These are phyloP conservation scores for Nasonovia ribisnigri DNA, from an alignment of 2,888 invertebrate genomes.

Conservation along the genomic window DNA sequence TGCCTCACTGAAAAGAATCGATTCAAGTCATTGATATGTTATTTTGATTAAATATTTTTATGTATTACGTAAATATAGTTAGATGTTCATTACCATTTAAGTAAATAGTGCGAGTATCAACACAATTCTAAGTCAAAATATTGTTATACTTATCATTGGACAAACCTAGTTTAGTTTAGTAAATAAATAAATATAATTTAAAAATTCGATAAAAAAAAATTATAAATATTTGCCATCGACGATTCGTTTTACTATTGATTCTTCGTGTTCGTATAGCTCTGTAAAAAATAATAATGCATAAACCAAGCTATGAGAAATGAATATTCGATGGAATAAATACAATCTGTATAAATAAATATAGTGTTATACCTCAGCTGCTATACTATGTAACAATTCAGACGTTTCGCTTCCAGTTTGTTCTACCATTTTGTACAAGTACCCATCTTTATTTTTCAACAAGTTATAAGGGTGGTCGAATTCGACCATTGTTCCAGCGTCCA, in stretches of 20 bases:
- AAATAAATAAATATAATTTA: neutral
- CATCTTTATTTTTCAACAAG: conserved; percentile 75
- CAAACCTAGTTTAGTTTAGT: neutral
- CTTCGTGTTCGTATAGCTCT: neutral
- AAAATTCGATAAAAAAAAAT: neutral
- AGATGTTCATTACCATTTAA: no score
- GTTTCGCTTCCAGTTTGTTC: conserved; percentile 77
- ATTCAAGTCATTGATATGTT: no score
- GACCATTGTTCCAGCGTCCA: conserved; percentile 83
- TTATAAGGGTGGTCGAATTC: conserved; percentile 81
- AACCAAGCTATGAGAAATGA: neutral
- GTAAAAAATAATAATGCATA: neutral
- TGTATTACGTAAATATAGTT: no score
- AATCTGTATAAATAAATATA: neutral
- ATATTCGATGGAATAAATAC: neutral
- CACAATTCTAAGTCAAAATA: no score
- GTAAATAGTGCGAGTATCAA: no score
- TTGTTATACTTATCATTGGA: no score
- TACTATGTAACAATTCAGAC: conserved; percentile 72
- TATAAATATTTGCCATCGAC: neutral
- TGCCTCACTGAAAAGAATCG: no score
- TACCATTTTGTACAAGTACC: conserved; percentile 79
- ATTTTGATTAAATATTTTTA: no score
- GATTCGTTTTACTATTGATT: neutral
- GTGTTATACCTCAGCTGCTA: conserved; percentile 71